Conservation (phyloP, 2,797 vertebrate species). For the Moxostoma hubbsi region DNA sequence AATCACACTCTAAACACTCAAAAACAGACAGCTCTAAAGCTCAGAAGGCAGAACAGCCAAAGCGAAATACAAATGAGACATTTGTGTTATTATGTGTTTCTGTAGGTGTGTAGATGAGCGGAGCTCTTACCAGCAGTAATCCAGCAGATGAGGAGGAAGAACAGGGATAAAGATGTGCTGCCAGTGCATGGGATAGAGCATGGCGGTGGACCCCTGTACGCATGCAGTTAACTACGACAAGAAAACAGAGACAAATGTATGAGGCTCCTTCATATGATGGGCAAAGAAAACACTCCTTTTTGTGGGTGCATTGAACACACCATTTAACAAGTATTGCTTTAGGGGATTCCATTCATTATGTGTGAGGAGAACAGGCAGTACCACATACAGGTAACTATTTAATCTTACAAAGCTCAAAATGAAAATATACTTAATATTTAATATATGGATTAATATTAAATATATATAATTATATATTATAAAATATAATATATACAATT, state of each 20-base stretch:
- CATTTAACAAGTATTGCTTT: constrained; percentile 18
- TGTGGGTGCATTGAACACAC: not conserved
- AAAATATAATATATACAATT: not conserved
- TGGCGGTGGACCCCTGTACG: constrained; percentile 91
- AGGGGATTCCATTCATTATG: constrained; percentile 13
- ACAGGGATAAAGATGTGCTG: constrained; percentile 99
- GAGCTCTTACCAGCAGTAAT: constrained; percentile 96
- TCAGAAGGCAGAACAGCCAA: too few species aligned
- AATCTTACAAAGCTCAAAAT: not conserved
- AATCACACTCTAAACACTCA: too few species aligned
- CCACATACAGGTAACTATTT: constrained; percentile 14
- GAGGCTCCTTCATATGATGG: not conserved
- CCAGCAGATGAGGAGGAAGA: constrained; percentile 95
- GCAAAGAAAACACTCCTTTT: not conserved
- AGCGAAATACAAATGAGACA: too few species aligned
- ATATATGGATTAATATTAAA: too few species aligned
- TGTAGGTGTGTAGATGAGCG: constrained; percentile 20
- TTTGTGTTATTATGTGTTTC: constrained; percentile 15
- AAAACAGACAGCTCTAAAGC: too few species aligned
- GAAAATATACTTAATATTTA: not conserved
- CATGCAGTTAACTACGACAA: constrained; percentile 92
- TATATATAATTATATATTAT: too few species aligned
- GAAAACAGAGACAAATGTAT: not conserved
- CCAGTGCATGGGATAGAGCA: constrained; percentile 99
- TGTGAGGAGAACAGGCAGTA: constrained; percentile 13